phyloP scores from a whole-genome alignment of 2,113 vertebrate species.

The Thunnus maccoyii region DNA sequence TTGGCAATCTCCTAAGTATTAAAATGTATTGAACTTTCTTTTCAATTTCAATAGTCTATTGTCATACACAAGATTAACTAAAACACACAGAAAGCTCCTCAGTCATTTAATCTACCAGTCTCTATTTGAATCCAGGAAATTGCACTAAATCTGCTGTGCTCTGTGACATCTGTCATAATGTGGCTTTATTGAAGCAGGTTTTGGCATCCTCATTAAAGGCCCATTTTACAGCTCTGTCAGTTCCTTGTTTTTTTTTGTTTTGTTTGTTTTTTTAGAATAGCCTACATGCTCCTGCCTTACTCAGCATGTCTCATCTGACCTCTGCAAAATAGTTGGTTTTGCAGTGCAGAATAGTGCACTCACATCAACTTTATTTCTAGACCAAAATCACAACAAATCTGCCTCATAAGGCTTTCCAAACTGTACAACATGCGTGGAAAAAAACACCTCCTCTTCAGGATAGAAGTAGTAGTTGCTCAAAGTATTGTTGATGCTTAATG shows the following conservation, averaged over 20 bases:
- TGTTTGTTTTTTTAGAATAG: neutral
- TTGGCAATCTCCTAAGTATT: too few relatives aligned
- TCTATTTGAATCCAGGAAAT: conserved; percentile 19
- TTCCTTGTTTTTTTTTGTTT: neutral
- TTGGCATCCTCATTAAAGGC: too few relatives aligned
- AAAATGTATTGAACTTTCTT: neutral
- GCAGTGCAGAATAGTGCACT: neutral
- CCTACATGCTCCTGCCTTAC: neutral
- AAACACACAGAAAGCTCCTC: conserved; percentile 10
- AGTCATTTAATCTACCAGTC: conserved; percentile 12
- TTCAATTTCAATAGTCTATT: neutral
- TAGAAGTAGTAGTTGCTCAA: neutral
- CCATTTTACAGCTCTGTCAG: conserved; percentile 4
- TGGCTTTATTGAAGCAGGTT: neutral
- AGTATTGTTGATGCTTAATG: neutral
- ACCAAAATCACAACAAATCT: neutral
- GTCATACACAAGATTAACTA: conserved; percentile 23
- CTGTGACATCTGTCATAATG: conserved; percentile 19
- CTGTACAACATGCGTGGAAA: too few relatives aligned
- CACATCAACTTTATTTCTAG: neutral
- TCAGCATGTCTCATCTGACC: conserved; percentile 47
- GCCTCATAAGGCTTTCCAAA: neutral
- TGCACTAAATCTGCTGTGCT: conserved; percentile 22
- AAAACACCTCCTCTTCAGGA: neutral
- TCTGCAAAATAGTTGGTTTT: conserved; percentile 15